Evolutionary conservation across 2,797 vertebrate species (phyloP), one percentile per base, ranked within the genome.

Genomic region (Phataginus tricuspis): DNA sequence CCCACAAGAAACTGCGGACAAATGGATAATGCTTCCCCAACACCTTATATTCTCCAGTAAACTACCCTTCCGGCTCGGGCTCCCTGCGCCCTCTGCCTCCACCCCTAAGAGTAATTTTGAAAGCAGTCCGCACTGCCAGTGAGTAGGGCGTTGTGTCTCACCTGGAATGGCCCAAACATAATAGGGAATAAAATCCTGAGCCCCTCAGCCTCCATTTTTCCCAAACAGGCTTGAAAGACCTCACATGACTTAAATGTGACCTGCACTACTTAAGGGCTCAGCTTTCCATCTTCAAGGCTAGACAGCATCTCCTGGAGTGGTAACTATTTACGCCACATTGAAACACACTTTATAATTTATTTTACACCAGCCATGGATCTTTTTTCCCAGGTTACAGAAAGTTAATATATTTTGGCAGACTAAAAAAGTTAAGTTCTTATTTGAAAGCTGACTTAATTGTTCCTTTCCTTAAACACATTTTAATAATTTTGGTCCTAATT

Each of bases 331-430:
- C 6, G 18, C 37, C 66, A 86, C 92, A 61, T 77, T 0, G 31
- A 90, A 97, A 94, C 45, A 78, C 23, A 90, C 68, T 74, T 95
- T 23, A 63, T 45, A 49, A 79, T 86, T 92, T 92, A 55, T 80
- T 96, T 91, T 69, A 93, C n/a, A 88, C 19, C 31, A 12, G 15
- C n/a, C 18, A 8, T 39, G 51, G n/a, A 71, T 91, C n/a, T 89
- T 71, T 95, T 79, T 59, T 27, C 82, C 34, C 51, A 88, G 25
- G 10, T 83, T 86, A 53, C 21, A 66, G 55, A 18, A 92, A 74
- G 72, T 90, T 66, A 77, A 75, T 45, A 82, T 51, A 64, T 51
- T 87, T 90, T 85, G 83, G 42, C 75, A 91, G 61, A 21, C 84
- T 94, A 34, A 93, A 92, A 92, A 51, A 37, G 29, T 37, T 31